phyloP scores from a whole-genome alignment of 2,113 vertebrate species.

The Notarius lentiginosus region DNA sequence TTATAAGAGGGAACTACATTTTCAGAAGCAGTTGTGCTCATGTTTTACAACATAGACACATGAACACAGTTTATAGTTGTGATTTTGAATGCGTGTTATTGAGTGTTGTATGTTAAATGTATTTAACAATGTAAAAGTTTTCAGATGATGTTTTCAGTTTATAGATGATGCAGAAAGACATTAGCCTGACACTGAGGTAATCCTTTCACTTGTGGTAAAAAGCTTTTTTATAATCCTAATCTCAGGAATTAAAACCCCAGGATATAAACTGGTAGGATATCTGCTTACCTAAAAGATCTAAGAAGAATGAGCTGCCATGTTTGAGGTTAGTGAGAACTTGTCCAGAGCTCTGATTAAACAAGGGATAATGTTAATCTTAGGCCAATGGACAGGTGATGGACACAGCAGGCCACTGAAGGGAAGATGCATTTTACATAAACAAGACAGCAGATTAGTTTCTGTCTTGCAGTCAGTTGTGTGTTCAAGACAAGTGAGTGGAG shows the following conservation, averaged over 20 bases:
- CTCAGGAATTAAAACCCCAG: constrained; percentile 1
- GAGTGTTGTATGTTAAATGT: neutral
- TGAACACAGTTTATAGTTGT: neutral
- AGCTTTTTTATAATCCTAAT: constrained; percentile 22
- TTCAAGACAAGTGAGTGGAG: neutral
- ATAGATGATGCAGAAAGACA: neutral
- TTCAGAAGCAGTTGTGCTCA: neutral
- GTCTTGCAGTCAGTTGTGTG: neutral
- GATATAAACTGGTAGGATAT: constrained; percentile 13
- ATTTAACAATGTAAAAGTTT: neutral
- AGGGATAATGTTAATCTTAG: constrained; percentile 26
- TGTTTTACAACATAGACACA: neutral
- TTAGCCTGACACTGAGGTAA: neutral
- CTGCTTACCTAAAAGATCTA: constrained; percentile 29
- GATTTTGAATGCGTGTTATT: neutral
- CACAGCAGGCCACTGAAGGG: neutral
- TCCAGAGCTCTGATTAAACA: constrained; percentile 18
- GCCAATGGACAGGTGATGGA: constrained; percentile 1
- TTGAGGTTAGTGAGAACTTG: neutral
- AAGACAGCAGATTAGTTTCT: constrained; percentile 39
- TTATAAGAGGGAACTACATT: neutral
- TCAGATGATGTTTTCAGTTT: too few relatives aligned
- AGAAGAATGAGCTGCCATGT: constrained; percentile 15
- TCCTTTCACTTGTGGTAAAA: neutral
- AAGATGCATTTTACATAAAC: constrained; percentile 12